Conservation (phyloP, 2,113 vertebrate species). For the Ctenodactylus gundi region DNA sequence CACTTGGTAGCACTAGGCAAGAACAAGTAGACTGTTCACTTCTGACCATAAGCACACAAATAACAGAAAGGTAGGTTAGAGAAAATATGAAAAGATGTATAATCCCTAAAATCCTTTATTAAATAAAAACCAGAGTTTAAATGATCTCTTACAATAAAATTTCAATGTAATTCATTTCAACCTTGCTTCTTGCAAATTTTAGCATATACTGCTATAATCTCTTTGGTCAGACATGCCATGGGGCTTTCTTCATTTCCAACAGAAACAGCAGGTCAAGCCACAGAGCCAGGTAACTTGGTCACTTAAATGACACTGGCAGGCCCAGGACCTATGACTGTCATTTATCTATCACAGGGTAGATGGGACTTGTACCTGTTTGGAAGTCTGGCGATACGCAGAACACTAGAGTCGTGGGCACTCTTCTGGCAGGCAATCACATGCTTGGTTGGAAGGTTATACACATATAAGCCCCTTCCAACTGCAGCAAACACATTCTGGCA, state of each 20-base stretch:
- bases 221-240: neutral
- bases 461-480: slow-evolving; percentile 94
- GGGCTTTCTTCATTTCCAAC: neutral
- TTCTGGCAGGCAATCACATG: slow-evolving; percentile 93
- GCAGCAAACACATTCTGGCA: slow-evolving; percentile 92
- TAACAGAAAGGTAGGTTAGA: neutral
- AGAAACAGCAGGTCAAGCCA: slow-evolving; percentile 44
- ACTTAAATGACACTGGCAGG: neutral
- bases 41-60: neutral
- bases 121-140: slow-evolving; percentile 32
- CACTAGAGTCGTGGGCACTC: slow-evolving; percentile 93
- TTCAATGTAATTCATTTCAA: neutral
- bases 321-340: neutral
- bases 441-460: slow-evolving; percentile 91
- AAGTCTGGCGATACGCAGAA: slow-evolving; percentile 89
- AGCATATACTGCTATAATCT: neutral
- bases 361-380: slow-evolving; percentile 84
- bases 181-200: neutral
- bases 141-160: neutral
- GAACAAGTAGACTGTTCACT: neutral
- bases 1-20: neutral
- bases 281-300: neutral
- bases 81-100: neutral
- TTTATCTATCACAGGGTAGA: slow-evolving; percentile 27
- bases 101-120: neutral